Evolutionary conservation across 1,140 invertebrate genomes (phyloP).

Genomic region (Dendroctonus ponderosae): DNA sequence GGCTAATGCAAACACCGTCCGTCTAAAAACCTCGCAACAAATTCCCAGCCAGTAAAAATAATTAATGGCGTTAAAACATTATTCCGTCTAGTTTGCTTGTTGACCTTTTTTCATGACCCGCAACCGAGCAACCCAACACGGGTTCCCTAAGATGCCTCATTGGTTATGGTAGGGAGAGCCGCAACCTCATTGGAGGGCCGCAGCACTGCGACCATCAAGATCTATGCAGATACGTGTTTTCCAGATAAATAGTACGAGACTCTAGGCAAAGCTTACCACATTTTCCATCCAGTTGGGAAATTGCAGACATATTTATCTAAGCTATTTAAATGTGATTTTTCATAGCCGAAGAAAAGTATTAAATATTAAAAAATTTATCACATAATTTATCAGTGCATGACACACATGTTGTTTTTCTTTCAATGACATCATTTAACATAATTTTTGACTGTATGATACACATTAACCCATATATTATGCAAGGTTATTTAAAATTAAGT

Average conservation of each 20-base stretch:
- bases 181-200: slow-evolving; percentile 48
- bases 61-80: slow-evolving; percentile 21
- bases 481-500: no score
- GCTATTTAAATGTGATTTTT: no score
- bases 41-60: slow-evolving; percentile 20
- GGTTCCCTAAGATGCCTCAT: slow-evolving; percentile 49
- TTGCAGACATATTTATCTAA: no score
- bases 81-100: slow-evolving; percentile 18
- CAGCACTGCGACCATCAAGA: slow-evolving; percentile 48
- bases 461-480: no score
- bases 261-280: background rate
- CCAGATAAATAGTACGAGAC: slow-evolving; percentile 8
- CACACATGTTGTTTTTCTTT: no score
- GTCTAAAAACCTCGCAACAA: background rate
- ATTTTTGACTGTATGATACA: no score
- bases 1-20: no score
- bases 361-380: no score
- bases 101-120: slow-evolving; percentile 25
- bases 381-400: no score
- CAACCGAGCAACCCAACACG: slow-evolving; percentile 39
- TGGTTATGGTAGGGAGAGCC: slow-evolving; percentile 48
- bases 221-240: slow-evolving; percentile 39
- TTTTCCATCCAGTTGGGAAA: no score
- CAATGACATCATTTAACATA: no score
- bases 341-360: no score